A percentile compares a stretch with the other conserved stretches of the same genome.
phyloP scores from a whole-genome alignment of 2,888 invertebrate genomes.

The Scrobipalpa costella region DNA sequence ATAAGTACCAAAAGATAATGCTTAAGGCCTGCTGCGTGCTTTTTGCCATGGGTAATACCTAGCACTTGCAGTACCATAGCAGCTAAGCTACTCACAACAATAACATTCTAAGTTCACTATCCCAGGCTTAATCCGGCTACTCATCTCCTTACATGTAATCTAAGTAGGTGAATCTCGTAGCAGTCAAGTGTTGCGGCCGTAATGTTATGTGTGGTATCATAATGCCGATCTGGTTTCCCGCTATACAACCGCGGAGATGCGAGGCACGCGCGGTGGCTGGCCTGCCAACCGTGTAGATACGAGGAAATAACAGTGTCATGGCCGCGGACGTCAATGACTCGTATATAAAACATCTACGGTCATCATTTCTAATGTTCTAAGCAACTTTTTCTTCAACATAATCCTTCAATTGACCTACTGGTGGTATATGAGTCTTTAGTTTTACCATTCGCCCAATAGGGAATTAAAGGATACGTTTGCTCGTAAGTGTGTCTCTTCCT shows the following conservation, averaged over 20 bases:
- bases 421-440: not conserved
- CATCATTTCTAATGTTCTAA: not conserved
- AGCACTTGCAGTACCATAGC: not conserved
- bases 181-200: conserved; percentile 19
- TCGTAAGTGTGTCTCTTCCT: not conserved
- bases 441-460: too few relatives aligned
- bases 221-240: conserved; percentile 33
- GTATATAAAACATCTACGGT: not conserved
- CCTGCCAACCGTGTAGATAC: conserved; percentile 28
- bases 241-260: conserved; percentile 26
- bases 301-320: conserved; percentile 47
- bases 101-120: not conserved
- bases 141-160: not conserved
- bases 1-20: too few relatives aligned
- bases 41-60: not conserved
- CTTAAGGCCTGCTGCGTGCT: too few relatives aligned
- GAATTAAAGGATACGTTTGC: too few relatives aligned
- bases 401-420: not conserved
- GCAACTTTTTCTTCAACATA: not conserved
- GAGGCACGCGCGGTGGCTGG: conserved; percentile 11
- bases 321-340: conserved; percentile 42
- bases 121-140: not conserved
- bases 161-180: conserved; percentile 16
- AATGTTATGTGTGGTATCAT: conserved; percentile 31
- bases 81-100: not conserved